A percentile compares a stretch with the other conserved stretches of the same genome.
Evolutionary conservation across 2,888 invertebrate genomes (phyloP).

Genomic region (Taphrorychus bicolor): DNA sequence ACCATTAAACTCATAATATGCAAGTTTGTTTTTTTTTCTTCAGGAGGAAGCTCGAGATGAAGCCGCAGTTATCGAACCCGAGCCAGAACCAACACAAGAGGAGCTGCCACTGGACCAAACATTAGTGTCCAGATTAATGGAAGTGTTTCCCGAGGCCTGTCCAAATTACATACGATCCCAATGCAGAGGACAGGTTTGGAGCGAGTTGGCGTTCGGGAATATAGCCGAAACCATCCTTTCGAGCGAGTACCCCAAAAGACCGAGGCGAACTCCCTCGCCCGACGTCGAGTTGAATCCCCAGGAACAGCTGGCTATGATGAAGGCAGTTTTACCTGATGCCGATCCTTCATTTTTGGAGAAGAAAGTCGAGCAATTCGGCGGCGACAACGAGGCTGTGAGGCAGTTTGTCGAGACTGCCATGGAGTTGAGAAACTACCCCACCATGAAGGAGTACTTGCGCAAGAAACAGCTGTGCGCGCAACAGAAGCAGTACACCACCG

Average conservation of each 20-base stretch:
- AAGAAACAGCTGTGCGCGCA: constrained; percentile 49
- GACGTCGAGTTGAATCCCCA: constrained; percentile 45
- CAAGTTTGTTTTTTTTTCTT: no score
- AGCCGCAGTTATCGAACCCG: no score
- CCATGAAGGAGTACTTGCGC: constrained; percentile 47
- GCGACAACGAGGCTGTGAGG: constrained; percentile 44
- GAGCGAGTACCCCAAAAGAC: constrained; percentile 49
- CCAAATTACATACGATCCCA: constrained; percentile 47
- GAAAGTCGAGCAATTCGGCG: constrained; percentile 44
- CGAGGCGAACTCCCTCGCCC: constrained; percentile 29
- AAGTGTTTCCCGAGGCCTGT: constrained; percentile 52
- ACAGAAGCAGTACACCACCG: constrained; percentile 57
- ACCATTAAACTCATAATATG: no score
- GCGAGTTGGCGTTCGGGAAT: constrained; percentile 40
- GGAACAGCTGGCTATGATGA: constrained; percentile 48
- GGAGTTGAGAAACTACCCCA: constrained; percentile 49
- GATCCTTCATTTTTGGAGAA: constrained; percentile 50
- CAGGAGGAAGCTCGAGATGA: no score
- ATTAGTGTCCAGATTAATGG: constrained; percentile 44
- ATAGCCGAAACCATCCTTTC: constrained; percentile 42
- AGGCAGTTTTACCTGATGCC: constrained; percentile 51
- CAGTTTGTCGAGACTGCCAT: constrained; percentile 46
- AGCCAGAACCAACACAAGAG: neutral
- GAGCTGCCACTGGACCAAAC: constrained; percentile 33
- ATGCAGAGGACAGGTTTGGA: constrained; percentile 43